Conservation (phyloP, 2,113 vertebrate species). For the Azemiops feae region DNA sequence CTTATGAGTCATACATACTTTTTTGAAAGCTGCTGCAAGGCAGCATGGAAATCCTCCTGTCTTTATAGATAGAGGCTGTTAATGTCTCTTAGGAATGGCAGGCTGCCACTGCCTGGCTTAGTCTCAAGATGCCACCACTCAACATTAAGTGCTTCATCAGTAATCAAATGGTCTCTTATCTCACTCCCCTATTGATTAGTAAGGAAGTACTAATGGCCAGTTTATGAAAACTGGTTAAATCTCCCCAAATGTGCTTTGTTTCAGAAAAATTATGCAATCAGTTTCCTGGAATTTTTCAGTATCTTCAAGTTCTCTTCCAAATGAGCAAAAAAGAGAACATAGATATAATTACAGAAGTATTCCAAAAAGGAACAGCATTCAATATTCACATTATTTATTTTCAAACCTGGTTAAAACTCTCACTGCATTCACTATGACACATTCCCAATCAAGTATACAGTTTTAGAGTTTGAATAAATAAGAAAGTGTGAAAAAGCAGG, state of each 20-base stretch:
- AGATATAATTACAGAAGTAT: background rate
- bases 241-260: background rate
- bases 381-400: background rate
- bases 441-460: background rate
- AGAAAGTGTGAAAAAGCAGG: background rate
- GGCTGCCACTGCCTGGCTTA: background rate
- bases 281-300: background rate
- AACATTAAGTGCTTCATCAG: background rate
- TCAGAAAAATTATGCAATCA: background rate
- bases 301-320: background rate
- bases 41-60: background rate
- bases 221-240: background rate
- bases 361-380: background rate
- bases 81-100: constrained; percentile 9
- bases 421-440: background rate
- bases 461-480: background rate
- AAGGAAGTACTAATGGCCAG: background rate
- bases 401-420: background rate
- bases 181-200: background rate
- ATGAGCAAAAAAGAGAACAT: background rate
- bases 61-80: background rate
- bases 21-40: constrained; percentile 12
- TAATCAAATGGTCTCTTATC: background rate
- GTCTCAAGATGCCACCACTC: constrained; percentile 1
- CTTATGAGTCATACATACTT: background rate